Base-by-base conservation (phyloP, 2,113 vertebrate species). In the Alethe castanea region DNA sequence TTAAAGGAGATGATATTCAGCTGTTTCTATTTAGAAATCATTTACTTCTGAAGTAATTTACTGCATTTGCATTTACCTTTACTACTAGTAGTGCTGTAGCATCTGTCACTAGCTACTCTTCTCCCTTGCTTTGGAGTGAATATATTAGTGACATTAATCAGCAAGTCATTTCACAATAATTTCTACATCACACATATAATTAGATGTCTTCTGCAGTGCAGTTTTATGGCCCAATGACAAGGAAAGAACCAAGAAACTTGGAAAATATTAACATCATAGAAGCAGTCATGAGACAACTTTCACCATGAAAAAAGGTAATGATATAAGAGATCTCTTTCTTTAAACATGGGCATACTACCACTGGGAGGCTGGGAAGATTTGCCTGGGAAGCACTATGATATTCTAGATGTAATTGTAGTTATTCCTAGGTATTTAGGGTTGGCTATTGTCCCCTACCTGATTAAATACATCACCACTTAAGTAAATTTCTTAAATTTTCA, bases 21-120 rank as follows among this genome's bases (percentile, higher is more conserved):
- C 25, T 66, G 31, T 60, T 92, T 18, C 12, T 87, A 52, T 78
- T 78, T 88, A 92, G 70, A 77, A 77, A n/a, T 59, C 4, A 57
- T 71, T 92, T 88, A 57, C 19, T 67, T 88, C 19, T 67, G 28
- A 67, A 73, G 19, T 74, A 47, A 67, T 67, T 89, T 82, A 76
- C 14, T 35, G 45, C n/a, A 54, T 67, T 89, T 82, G 38, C 38
- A 47, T 89, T 81, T 89, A 53, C 38, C 33, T 74, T 74, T 74
- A 38, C 60, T 53, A 29, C 29, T 29, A 25, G 29, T 40, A 28
- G 17, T 19, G 48, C 12, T 35, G 36, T 3, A 78, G 36, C 50
- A 72, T 42, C 29, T 92, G 70, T 19, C 36, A 93, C 18, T 83
- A 92, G 20, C 4, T 84, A 52, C 19, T 67, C 44, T 80, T 67